phyloP scores from a whole-genome alignment of 2,797 vertebrate species.

The Acanthurus lineatus region DNA sequence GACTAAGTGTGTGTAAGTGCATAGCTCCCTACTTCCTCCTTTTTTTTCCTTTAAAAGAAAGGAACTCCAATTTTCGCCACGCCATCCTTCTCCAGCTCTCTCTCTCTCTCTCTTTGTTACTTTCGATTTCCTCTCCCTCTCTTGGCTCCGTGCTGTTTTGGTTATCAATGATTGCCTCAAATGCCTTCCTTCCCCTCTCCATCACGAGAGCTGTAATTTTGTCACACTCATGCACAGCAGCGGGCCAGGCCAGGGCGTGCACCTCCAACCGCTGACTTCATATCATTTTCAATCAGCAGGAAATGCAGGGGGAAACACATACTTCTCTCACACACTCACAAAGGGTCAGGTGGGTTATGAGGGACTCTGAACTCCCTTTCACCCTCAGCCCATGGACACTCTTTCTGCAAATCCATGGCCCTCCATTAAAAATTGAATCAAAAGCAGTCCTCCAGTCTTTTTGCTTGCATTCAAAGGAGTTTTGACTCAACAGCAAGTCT shows the following conservation, averaged over 20 bases:
- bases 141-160: slow-evolving; percentile 61
- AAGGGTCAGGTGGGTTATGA: slow-evolving; percentile 38
- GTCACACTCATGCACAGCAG: slow-evolving; percentile 51
- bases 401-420: slow-evolving; percentile 41
- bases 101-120: slow-evolving; percentile 53
- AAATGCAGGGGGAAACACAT: slow-evolving; percentile 56
- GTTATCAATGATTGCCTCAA: slow-evolving; percentile 69
- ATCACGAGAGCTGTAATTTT: slow-evolving; percentile 67
- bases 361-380: slow-evolving; percentile 49
- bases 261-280: slow-evolving; percentile 35
- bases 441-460: slow-evolving; percentile 58
- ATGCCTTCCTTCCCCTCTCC: slow-evolving; percentile 68
- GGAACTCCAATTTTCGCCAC: slow-evolving; percentile 23
- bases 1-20: background rate
- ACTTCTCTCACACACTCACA: slow-evolving; percentile 47
- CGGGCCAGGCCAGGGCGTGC: slow-evolving; percentile 31
- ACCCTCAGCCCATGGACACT: slow-evolving; percentile 47
- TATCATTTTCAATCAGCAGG: slow-evolving; percentile 48
- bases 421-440: slow-evolving; percentile 68
- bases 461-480: slow-evolving; percentile 61
- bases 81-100: slow-evolving; percentile 4
- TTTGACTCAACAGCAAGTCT: slow-evolving; percentile 65
- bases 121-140: slow-evolving; percentile 61
- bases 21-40: slow-evolving; percentile 14
- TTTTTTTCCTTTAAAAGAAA: slow-evolving; percentile 23